Conservation (phyloP, 2,888 invertebrate species). For the Aporophyla lueneburgensis region DNA sequence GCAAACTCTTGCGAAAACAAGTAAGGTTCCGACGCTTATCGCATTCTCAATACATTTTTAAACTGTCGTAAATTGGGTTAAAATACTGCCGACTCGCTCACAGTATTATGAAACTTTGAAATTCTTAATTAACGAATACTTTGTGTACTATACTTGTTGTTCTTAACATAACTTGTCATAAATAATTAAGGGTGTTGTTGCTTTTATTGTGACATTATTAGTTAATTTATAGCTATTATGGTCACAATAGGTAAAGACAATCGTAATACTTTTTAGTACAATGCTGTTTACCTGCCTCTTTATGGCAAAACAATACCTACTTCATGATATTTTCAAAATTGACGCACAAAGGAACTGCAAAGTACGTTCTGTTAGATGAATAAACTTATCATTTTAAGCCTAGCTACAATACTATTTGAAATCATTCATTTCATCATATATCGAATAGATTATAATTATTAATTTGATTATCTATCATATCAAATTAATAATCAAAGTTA, state of each 20-base stretch:
- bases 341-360: background rate
- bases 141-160: slow-evolving; percentile 22
- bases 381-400: background rate
- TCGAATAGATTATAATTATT: slow-evolving; percentile 4
- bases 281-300: slow-evolving; percentile 17
- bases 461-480: slow-evolving; percentile 27
- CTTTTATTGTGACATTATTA: slow-evolving; percentile 16
- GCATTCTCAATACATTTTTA: slow-evolving; percentile 78
- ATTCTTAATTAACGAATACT: slow-evolving; percentile 37
- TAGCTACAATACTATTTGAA: background rate
- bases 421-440: slow-evolving; percentile 11
- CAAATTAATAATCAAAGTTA: background rate
- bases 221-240: slow-evolving; percentile 10
- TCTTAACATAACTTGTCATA: slow-evolving; percentile 19
- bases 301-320: slow-evolving; percentile 16
- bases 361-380: background rate
- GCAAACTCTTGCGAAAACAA: slow-evolving; percentile 76
- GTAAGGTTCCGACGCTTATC: slow-evolving; percentile 82
- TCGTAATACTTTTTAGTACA: slow-evolving; percentile 21
- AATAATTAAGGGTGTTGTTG: slow-evolving; percentile 6
- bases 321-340: slow-evolving; percentile 18
- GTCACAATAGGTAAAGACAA: background rate
- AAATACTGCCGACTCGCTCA: slow-evolving; percentile 57
- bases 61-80: slow-evolving; percentile 69
- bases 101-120: slow-evolving; percentile 28